Base-by-base conservation (phyloP, 1,140 invertebrate genomes). In the Caenorhabditis remanei region DNA sequence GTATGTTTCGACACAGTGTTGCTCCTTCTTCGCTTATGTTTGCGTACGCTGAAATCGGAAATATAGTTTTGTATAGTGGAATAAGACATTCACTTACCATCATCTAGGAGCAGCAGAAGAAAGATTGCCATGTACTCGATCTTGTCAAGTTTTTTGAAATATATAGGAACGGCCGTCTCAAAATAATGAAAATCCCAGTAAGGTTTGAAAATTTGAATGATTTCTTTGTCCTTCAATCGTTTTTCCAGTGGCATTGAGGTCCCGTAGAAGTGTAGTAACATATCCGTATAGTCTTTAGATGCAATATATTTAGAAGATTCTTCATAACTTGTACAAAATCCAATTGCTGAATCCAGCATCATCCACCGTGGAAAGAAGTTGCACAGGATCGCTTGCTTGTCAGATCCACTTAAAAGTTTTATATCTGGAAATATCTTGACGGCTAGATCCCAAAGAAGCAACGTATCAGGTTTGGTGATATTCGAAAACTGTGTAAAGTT, bases 341-440 rank as follows among this genome's bases (percentile, higher is more conserved):
- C 65, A 19, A 71, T 19, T 19, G 65, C 65, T 71, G 65, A 71
- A 71, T 71, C 65, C 65, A 71, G 19, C 65, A 71, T 71, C 65
- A 71, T 71, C 65, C 65, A 71, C 19, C 65, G 14, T 4, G 65
- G 65, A 43, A 71, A 71, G 19, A 71, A 71, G 19, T 71, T 71
- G 8, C 40, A 71, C 13, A 43, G 40, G 9, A 71, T 71, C 19
- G 65, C 13, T 19, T 71, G 65, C n/a, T 46, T 43, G 19, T 71
- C 65, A 46, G 65, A 14, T n/a, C 14, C 65, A 43, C 65, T 71
- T 21, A 71, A 19, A 43, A 71, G 65, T 71, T 71, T 71, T 71
- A 24, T 41, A 71, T 71, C 65, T 11, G 65, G 40, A 71, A 71
- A 71, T 43, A 71, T 71, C 19, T 71, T 71, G 1, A 19, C 40